phyloP scores from a whole-genome alignment of 1,140 invertebrate species.

The Saccostrea cuccullata region DNA sequence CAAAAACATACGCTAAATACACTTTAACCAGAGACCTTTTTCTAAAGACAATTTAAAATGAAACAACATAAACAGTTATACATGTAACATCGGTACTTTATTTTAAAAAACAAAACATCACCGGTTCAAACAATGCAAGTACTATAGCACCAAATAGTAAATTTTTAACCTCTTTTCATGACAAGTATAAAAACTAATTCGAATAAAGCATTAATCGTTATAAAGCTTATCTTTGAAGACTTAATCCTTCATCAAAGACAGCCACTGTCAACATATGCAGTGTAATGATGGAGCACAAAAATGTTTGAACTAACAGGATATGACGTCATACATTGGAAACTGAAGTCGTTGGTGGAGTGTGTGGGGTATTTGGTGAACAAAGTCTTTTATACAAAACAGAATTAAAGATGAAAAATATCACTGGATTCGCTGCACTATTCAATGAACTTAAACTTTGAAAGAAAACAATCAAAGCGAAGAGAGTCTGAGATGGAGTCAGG shows the following conservation, averaged over 20 bases:
- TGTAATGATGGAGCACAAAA: background rate
- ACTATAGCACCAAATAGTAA: background rate
- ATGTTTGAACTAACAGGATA: background rate
- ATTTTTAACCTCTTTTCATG: background rate
- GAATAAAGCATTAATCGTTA: background rate
- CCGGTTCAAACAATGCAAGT: background rate
- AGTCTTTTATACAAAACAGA: conserved; percentile 85
- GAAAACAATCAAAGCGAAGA: conserved; percentile 91
- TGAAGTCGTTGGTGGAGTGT: background rate
- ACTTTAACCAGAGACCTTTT: too few species aligned
- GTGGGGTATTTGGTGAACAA: background rate
- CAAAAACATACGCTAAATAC: too few species aligned
- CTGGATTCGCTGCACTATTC: conserved; percentile 95
- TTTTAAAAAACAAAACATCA: background rate
- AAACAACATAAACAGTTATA: too few species aligned
- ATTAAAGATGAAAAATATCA: conserved; percentile 95
- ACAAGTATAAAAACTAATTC: background rate
- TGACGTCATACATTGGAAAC: conserved; percentile 8
- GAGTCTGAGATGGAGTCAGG: conserved; percentile 84
- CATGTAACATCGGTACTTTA: background rate
- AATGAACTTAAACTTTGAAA: conserved; percentile 95
- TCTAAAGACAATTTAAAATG: too few species aligned
- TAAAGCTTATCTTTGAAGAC: background rate
- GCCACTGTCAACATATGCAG: background rate
- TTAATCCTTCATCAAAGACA: background rate